Percentiles rank a stretch among this genome's conserved stretches.
phyloP scores from a whole-genome alignment of 2,113 vertebrate species.

The Planiliza haematocheilus region DNA sequence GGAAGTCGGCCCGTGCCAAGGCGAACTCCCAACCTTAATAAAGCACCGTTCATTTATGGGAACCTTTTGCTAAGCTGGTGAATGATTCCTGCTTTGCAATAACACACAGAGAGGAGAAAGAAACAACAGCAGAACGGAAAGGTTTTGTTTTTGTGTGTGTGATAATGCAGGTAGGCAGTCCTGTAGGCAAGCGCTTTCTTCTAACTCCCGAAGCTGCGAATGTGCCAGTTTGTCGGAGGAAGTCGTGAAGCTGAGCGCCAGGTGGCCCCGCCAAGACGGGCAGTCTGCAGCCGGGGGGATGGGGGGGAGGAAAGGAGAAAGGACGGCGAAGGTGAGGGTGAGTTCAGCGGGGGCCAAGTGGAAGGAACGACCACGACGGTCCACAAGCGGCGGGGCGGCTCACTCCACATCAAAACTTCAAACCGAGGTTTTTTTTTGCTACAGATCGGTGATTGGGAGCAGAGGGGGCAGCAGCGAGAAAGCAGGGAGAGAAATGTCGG shows the following conservation, averaged over 20 bases:
- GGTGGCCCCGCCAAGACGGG: slow-evolving; percentile 42
- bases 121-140: slow-evolving; percentile 21
- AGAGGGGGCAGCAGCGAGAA: neutral
- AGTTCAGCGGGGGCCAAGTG: slow-evolving; percentile 7
- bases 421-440: slow-evolving; percentile 41
- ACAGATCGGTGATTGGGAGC: slow-evolving; percentile 42
- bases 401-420: slow-evolving; percentile 13
- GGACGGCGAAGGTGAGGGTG: slow-evolving; percentile 1
- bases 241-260: slow-evolving; percentile 51
- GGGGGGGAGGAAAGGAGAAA: no score
- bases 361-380: slow-evolving; percentile 19
- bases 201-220: slow-evolving; percentile 49
- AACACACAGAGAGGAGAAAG: slow-evolving; percentile 22
- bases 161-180: slow-evolving; percentile 37
- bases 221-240: slow-evolving; percentile 43
- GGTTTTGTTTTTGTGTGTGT: slow-evolving; percentile 1
- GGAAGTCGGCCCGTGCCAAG: slow-evolving; percentile 32
- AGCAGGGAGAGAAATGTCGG: slow-evolving; percentile 1
- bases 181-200: slow-evolving; percentile 43
- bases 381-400: neutral
- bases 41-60: slow-evolving; percentile 55
- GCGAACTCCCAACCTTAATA: slow-evolving; percentile 52
- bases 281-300: slow-evolving; percentile 33
- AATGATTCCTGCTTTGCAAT: slow-evolving; percentile 39
- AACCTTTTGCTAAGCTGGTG: slow-evolving; percentile 55